Conservation (phyloP, 2,113 vertebrate species). For the Cygnus atratus region DNA sequence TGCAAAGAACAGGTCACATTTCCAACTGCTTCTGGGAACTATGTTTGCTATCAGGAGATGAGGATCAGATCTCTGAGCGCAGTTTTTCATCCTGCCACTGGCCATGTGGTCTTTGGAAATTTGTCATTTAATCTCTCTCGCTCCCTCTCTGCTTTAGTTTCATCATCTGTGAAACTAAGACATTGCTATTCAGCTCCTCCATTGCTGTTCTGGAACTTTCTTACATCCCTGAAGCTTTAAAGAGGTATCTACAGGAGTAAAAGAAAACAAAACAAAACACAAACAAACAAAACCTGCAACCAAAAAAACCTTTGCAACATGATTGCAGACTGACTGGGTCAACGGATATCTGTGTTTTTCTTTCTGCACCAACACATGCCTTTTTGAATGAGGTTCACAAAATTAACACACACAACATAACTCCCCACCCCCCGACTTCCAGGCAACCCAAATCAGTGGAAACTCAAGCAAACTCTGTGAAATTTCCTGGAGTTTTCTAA, state of each 20-base stretch:
- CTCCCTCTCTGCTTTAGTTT: conserved; percentile 11
- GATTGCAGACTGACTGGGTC: neutral
- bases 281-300: neutral
- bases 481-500: neutral
- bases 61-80: conserved; percentile 28
- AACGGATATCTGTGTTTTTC: neutral
- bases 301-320: neutral
- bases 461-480: neutral
- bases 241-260: neutral
- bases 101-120: conserved; percentile 35
- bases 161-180: neutral
- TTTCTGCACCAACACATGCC: neutral
- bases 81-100: conserved; percentile 39
- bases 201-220: conserved; percentile 8
- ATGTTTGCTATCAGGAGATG: neutral
- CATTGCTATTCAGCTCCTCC: neutral
- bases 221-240: neutral
- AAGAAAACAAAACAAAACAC: neutral
- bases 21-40: conserved; percentile 60
- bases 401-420: neutral
- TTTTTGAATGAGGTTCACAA: neutral
- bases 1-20: conserved; percentile 50
- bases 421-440: neutral
- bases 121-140: conserved; percentile 47
- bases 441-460: neutral